These are phyloP conservation scores for Drosophila ercepeae DNA, from an alignment of 1,140 invertebrate genomes.

Conservation along the genomic window DNA sequence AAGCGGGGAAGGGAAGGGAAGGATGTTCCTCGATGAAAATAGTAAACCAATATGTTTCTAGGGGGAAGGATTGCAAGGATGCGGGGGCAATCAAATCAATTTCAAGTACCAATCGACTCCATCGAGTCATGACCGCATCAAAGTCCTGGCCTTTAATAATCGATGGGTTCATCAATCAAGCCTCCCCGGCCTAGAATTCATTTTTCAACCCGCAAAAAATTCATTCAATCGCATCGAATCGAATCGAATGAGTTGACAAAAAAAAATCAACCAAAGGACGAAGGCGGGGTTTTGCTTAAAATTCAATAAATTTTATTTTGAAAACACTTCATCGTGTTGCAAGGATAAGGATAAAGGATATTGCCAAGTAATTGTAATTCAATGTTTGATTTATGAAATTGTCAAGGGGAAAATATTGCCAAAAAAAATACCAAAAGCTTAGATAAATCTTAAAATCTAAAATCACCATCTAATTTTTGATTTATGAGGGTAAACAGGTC, in stretches of 20 bases:
- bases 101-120: conserved; percentile 24
- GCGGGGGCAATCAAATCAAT: conserved; percentile 33
- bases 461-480: neutral
- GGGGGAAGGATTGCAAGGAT: neutral
- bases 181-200: conserved; percentile 10
- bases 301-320: conserved; percentile 25
- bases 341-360: too few relatives aligned
- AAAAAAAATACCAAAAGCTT: too few relatives aligned
- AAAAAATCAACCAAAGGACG: conserved; percentile 10
- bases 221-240: neutral
- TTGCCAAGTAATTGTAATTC: conserved; percentile 1
- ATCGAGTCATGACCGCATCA: conserved; percentile 40
- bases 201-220: conserved; percentile 10
- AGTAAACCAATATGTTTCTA: conserved; percentile 3
- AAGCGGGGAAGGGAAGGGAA: neutral
- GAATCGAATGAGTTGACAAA: conserved; percentile 32
- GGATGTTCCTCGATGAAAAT: neutral
- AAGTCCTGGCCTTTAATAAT: conserved; percentile 39
- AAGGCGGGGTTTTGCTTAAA: conserved; percentile 9
- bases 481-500: neutral
- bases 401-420: neutral
- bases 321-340: too few relatives aligned
- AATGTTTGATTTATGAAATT: conserved; percentile 16
- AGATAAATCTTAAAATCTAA: neutral
- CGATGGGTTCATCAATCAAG: conserved; percentile 44